phyloP scores from a whole-genome alignment of 2,888 invertebrate species.

The Aproaerema taeniolella region DNA sequence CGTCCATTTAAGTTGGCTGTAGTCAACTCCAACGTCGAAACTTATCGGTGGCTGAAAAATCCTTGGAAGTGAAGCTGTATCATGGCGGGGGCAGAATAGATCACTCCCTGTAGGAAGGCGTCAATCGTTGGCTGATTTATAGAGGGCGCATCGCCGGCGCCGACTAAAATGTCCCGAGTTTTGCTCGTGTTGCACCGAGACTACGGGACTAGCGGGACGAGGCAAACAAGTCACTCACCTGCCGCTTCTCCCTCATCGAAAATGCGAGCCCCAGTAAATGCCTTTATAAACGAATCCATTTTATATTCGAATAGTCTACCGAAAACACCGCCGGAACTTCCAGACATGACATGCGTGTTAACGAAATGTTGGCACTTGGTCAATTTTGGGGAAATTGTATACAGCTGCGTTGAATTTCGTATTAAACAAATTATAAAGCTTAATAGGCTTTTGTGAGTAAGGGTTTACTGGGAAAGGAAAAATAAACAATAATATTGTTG shows the following conservation, averaged over 20 bases:
- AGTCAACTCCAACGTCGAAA: conserved; percentile 36
- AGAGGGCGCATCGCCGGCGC: conserved; percentile 56
- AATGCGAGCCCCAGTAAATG: conserved; percentile 67
- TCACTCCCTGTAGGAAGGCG: conserved; percentile 75
- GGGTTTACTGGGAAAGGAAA: neutral
- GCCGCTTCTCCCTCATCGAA: conserved; percentile 66
- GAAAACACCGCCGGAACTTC: conserved; percentile 63
- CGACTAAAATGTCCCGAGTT: conserved; percentile 68
- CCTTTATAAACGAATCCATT: conserved; percentile 72
- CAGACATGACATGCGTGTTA: conserved; percentile 72
- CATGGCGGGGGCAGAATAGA: conserved; percentile 68
- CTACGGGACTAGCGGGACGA: too few relatives aligned
- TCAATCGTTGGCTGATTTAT: conserved; percentile 75
- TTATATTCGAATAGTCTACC: conserved; percentile 70
- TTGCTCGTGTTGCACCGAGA: conserved; percentile 56
- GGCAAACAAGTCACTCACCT: conserved; percentile 77
- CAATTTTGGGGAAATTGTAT: conserved; percentile 54
- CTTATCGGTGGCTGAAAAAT: conserved; percentile 50
- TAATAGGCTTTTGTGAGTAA: conserved; percentile 22
- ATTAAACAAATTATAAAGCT: conserved; percentile 41
- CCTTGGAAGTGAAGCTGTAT: conserved; percentile 65
- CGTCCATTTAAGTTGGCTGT: conserved; percentile 26
- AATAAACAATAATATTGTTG: neutral
- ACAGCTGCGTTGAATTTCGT: conserved; percentile 41
- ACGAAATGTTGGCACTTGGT: conserved; percentile 63